These are phyloP conservation scores for Sturmia bella DNA, from an alignment of 2,888 invertebrate species.

Conservation along the genomic window DNA sequence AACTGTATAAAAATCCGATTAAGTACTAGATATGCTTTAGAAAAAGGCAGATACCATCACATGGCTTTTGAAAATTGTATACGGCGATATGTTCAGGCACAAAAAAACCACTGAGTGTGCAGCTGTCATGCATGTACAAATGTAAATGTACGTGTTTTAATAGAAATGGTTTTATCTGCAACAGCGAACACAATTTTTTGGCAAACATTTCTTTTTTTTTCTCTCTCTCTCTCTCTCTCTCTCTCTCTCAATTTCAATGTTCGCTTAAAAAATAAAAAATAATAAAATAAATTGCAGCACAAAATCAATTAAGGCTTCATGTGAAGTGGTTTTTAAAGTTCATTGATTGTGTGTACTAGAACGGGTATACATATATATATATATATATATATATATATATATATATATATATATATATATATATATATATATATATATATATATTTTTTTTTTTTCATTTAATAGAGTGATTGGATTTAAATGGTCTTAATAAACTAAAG, in stretches of 20 bases:
- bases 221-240: neutral
- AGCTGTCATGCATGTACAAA: neutral
- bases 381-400: too few relatives aligned
- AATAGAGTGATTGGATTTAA: conserved; percentile 43
- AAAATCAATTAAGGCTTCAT: conserved; percentile 47
- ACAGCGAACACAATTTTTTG: conserved; percentile 23
- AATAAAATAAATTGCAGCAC: conserved; percentile 25
- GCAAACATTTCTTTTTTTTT: conserved; percentile 26
- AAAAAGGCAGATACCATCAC: too few relatives aligned
- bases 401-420: too few relatives aligned
- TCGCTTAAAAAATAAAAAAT: neutral
- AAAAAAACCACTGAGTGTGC: too few relatives aligned
- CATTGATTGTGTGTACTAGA: conserved; percentile 31
- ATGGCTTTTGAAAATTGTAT: too few relatives aligned
- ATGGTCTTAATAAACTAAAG: conserved; percentile 29
- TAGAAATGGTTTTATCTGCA: conserved; percentile 25
- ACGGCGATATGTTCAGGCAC: neutral
- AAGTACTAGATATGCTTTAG: too few relatives aligned
- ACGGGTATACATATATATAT: too few relatives aligned
- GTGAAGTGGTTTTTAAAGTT: conserved; percentile 23
- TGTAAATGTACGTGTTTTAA: neutral
- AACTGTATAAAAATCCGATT: too few relatives aligned
- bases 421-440: too few relatives aligned
- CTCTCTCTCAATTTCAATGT: too few relatives aligned
- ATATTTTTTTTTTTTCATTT: conserved; percentile 23